Evolutionary conservation across 2,797 vertebrate genomes (phyloP).

Genomic region (Yasuhikotakia modesta): DNA sequence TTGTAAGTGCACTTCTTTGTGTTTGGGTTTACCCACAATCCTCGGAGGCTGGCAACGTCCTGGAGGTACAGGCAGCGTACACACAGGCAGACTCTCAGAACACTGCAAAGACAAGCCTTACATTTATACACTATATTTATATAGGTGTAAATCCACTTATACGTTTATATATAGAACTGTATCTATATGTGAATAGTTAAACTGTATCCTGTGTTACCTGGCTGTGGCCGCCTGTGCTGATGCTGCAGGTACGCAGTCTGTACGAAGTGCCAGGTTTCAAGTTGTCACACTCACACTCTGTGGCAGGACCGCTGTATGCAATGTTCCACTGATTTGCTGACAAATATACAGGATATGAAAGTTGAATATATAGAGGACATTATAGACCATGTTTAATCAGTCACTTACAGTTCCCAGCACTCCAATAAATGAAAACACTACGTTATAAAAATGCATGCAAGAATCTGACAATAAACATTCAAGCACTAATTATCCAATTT

Average conservation of each 20-base stretch:
- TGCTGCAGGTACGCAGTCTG: conserved; percentile 92
- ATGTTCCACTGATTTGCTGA: conserved; percentile 92
- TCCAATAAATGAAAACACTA: not conserved
- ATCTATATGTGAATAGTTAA: not conserved
- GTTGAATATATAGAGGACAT: conserved; percentile 5
- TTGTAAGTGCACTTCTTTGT: conserved; percentile 93
- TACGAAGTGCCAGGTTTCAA: conserved; percentile 94
- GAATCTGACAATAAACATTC: no score
- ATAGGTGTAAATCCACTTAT: not conserved
- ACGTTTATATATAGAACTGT: not conserved
- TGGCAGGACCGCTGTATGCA: conserved; percentile 90
- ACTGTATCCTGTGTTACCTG: conserved; percentile 73
- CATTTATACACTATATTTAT: not conserved
- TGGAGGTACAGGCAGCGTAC: conserved; percentile 89
- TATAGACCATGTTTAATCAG: not conserved
- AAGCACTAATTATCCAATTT: no score
- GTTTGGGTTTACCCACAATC: conserved; percentile 91
- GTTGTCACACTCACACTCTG: conserved; percentile 86
- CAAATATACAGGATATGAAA: conserved; percentile 15
- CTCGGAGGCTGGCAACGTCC: conserved; percentile 87
- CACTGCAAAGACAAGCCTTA: conserved; percentile 74
- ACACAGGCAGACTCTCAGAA: conserved; percentile 88
- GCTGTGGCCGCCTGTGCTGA: conserved; percentile 97
- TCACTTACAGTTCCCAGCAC: not conserved
- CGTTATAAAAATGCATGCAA: not conserved